Conservation (phyloP, 2,888 invertebrate species). For the Dione vanillae region DNA sequence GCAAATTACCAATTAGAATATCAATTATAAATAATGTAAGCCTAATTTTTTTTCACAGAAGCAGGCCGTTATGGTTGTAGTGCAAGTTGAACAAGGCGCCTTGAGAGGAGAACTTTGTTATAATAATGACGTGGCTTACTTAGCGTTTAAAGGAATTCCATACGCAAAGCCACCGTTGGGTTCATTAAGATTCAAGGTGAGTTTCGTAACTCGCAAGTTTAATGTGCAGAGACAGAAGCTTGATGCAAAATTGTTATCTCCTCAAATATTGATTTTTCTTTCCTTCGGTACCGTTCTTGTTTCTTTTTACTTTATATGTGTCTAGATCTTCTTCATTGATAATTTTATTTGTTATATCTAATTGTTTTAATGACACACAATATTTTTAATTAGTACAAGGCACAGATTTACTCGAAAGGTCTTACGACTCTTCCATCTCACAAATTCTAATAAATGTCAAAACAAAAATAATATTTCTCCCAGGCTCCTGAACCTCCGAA, state of each 20-base stretch:
- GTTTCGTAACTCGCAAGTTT: conserved; percentile 41
- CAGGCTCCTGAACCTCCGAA: conserved; percentile 75
- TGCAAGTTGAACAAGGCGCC: conserved; percentile 65
- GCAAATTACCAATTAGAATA: conserved; percentile 4
- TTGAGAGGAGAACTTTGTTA: conserved; percentile 65
- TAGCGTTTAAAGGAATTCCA: conserved; percentile 83
- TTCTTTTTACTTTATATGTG: too few species aligned
- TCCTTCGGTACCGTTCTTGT: too few species aligned
- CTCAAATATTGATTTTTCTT: too few species aligned
- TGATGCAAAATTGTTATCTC: too few species aligned
- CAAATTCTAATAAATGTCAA: background rate
- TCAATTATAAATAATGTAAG: background rate
- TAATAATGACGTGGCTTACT: conserved; percentile 60
- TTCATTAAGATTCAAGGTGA: conserved; percentile 85
- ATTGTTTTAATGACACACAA: too few species aligned
- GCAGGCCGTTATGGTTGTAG: conserved; percentile 59
- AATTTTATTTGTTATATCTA: too few species aligned
- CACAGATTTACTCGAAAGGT: too few species aligned
- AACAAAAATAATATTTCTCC: conserved; percentile 20
- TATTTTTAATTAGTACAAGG: too few species aligned
- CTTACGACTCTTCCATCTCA: background rate
- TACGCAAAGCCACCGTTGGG: conserved; percentile 85
- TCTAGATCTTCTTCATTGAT: too few species aligned
- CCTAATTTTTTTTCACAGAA: conserved; percentile 24
- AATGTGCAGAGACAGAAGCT: too few species aligned